Evolutionary conservation across 2,888 invertebrate species (phyloP).

Genomic region (Lacanobia oleracea): DNA sequence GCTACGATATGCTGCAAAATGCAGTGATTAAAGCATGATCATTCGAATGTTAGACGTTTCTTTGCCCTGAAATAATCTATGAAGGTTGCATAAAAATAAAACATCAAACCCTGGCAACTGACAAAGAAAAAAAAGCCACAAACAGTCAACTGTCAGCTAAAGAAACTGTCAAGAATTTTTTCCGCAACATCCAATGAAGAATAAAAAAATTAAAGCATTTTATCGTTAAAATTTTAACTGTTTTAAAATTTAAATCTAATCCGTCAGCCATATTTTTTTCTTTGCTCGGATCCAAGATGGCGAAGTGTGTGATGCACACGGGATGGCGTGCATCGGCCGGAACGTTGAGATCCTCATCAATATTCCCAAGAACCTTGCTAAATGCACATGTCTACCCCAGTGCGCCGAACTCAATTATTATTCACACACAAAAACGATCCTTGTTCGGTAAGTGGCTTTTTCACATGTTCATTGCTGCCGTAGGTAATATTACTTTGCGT

Average conservation of each 20-base stretch:
- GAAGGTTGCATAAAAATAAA: conserved; percentile 15
- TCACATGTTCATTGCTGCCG: background rate
- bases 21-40: no score
- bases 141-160: conserved; percentile 19
- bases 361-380: conserved; percentile 87
- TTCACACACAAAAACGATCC: conserved; percentile 87
- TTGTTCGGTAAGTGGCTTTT: conserved; percentile 81
- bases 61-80: background rate
- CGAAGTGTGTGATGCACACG: conserved; percentile 87
- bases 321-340: conserved; percentile 89
- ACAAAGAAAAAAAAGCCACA: conserved; percentile 24
- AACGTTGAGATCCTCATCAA: conserved; percentile 89
- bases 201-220: conserved; percentile 33
- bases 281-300: conserved; percentile 79
- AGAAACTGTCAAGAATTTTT: conserved; percentile 43
- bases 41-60: background rate
- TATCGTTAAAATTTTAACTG: conserved; percentile 13
- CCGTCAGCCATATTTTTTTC: conserved; percentile 27
- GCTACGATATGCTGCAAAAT: background rate
- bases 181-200: conserved; percentile 24
- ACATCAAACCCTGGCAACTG: conserved; percentile 22
- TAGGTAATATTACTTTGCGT: background rate
- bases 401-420: conserved; percentile 89
- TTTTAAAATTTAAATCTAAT: conserved; percentile 24
- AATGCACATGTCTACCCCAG: conserved; percentile 87